Evolutionary conservation across 2,888 invertebrate genomes (phyloP).

Genomic region (Neoascia interrupta): DNA sequence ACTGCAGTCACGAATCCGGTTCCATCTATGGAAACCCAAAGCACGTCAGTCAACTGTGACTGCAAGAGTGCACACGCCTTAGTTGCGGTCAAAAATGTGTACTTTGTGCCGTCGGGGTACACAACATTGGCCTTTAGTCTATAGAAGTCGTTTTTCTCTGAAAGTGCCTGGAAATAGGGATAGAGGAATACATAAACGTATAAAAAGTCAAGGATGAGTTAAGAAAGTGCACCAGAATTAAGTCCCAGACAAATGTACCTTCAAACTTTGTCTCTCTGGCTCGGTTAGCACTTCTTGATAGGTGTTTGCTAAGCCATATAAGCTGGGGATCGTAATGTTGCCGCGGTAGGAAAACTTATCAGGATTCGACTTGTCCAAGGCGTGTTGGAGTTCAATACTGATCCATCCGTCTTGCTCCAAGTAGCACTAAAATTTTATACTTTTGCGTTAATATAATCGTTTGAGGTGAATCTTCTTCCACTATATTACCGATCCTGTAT

Average conservation of each 20-base stretch:
- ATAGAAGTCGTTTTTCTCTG: slow-evolving; percentile 87
- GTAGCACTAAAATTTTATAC: slow-evolving; percentile 80
- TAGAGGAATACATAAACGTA: too few relatives aligned
- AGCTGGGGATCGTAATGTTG: slow-evolving; percentile 85
- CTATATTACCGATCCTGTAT: slow-evolving; percentile 23
- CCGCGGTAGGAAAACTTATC: slow-evolving; percentile 84
- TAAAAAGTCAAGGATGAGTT: too few relatives aligned
- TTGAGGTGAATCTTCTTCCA: neutral
- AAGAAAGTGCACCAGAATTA: too few relatives aligned
- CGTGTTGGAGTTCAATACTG: slow-evolving; percentile 86
- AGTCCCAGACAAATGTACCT: too few relatives aligned
- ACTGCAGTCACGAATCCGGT: slow-evolving; percentile 89
- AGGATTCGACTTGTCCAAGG: slow-evolving; percentile 81
- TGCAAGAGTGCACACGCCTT: slow-evolving; percentile 90
- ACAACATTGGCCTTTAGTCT: slow-evolving; percentile 85
- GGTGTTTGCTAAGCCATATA: slow-evolving; percentile 84
- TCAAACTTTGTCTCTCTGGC: slow-evolving; percentile 82
- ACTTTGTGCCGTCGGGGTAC: slow-evolving; percentile 84
- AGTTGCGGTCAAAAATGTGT: slow-evolving; percentile 87
- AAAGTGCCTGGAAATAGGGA: slow-evolving; percentile 81
- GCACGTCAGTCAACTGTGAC: slow-evolving; percentile 87
- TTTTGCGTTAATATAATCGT: neutral
- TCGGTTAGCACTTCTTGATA: slow-evolving; percentile 83
- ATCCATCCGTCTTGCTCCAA: slow-evolving; percentile 89
- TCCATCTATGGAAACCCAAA: slow-evolving; percentile 90